Evolutionary conservation across 1,140 invertebrate genomes (phyloP), one percentile per base, ranked within the genome.

Genomic region (Apis dorsata): DNA sequence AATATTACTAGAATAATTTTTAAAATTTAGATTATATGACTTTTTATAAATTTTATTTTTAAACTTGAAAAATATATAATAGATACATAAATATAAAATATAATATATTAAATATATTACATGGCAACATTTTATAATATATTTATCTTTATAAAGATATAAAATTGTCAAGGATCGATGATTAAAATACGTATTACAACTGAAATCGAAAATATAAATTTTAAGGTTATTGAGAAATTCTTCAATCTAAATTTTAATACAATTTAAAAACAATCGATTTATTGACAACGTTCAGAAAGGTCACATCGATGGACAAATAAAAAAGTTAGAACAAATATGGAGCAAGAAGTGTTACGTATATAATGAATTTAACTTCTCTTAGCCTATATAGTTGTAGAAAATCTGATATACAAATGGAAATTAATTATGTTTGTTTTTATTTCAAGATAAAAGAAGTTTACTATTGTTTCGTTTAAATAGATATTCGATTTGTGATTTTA

Each of bases 361-460:
- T 81, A 85, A 86, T 86, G 49, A 66, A 86, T 81, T 86, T 80
- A 85, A 85, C 84, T 72, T 77, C 78, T 62, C 21, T 28, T 34
- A 72, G 65, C 53, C 63, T 59, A 65, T 15, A 53, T 28, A n/a
- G 1, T 21, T 79, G 71, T 60, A 75, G 17, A 62, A 28, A 7
- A 12, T 57, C 13, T n/a, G 34, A 21, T 24, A 59, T 80, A 83
- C 59, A 73, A 70, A 55, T 66, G 62, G 83, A 85, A 87, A 89
- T 83, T 86, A 86, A 88, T 88, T 76, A 88, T 83, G 70, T 85
- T 89, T 89, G 74, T 86, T 87, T 24, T 81, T 85, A 89, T 89
- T 89, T 85, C n/a, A 24, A 85, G 77, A 88, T 86, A 79, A 86
- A 79, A 89, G 66, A 73, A 82, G 55, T 55, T 55, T 65, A 62